These are phyloP conservation scores for Macaria notata DNA, from an alignment of 2,888 invertebrate species.

Conservation along the genomic window DNA sequence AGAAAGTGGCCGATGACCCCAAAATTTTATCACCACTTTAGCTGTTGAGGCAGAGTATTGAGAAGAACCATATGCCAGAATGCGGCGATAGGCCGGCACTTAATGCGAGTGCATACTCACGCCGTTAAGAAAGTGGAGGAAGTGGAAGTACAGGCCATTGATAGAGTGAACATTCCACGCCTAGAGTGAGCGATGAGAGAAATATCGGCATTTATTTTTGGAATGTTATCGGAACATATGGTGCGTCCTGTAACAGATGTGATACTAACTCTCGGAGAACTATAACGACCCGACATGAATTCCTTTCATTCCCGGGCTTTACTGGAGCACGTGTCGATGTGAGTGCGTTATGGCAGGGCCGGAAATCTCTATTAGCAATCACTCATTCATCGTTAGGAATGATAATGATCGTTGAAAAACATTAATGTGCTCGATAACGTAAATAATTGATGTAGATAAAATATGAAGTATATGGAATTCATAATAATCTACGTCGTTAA, in stretches of 20 bases:
- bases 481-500: too few relatives aligned
- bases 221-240: conserved; percentile 62
- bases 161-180: conserved; percentile 57
- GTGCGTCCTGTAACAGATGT: conserved; percentile 57
- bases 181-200: conserved; percentile 59
- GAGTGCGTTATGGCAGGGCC: conserved; percentile 21
- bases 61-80: conserved; percentile 48
- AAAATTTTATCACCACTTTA: conserved; percentile 50
- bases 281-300: conserved; percentile 44
- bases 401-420: conserved; percentile 25
- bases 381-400: conserved; percentile 30
- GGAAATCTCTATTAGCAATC: conserved; percentile 37
- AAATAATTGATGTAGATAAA: not conserved
- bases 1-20: conserved; percentile 70
- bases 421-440: conserved; percentile 17
- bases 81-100: conserved; percentile 43
- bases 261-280: conserved; percentile 39
- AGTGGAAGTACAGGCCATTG: conserved; percentile 58
- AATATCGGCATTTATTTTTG: conserved; percentile 66
- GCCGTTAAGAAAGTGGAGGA: conserved; percentile 62
- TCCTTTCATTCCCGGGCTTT: conserved; percentile 36
- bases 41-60: conserved; percentile 50
- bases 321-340: conserved; percentile 33
- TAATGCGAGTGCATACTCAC: conserved; percentile 50
- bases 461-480: too few relatives aligned